Evolutionary conservation across 2,113 vertebrate genomes (phyloP), one percentile per base, ranked within the genome.

Genomic region (Elachura formosa): DNA sequence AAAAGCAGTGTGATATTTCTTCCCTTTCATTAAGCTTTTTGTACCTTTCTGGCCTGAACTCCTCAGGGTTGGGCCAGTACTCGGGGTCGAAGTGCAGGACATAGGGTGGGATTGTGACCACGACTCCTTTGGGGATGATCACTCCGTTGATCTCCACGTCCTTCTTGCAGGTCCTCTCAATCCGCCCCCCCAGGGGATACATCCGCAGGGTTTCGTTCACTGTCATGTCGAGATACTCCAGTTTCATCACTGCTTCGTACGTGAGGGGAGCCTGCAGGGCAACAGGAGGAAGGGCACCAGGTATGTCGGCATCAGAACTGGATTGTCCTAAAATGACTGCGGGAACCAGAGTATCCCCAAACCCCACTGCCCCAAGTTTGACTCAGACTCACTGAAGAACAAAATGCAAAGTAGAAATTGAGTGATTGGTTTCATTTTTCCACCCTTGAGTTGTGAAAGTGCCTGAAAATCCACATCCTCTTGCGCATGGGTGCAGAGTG

Each of bases 21-120:
- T 77, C 61, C 33, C 25, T 79, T 68, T 69, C 52, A 11, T 72
- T 61, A 36, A 31, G 33, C 5, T 24, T 58, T 61, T 33, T 23
- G 31, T 98, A 99, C 98, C 98, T 98, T 93, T 99, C 98, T n/a
- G 98, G 98, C 89, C 97, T 98, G 96, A 99, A 99, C 90, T 97
- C 94, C 0, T 99, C 97, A 0, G 98, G 98, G 34, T 98, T 96
- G 3, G 97, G 85, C 98, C 98, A 99, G 66, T 98, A 38, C 1
- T 98, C 92, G 0, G 99, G 96, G 82, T 98, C 26, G 0, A 4
- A 87, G 38, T 98, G 98, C 49, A 99, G 34, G 18, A 68, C 49
- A 14, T 90, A 96, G 2, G 94, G 82, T 40, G 98, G 98, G 26
- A 98, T 94, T 1, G 91, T 9, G 12, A 98, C 92, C 4, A 98